Conservation (phyloP, 1,140 invertebrate genomes). For the Aphelenchoides besseyi region DNA sequence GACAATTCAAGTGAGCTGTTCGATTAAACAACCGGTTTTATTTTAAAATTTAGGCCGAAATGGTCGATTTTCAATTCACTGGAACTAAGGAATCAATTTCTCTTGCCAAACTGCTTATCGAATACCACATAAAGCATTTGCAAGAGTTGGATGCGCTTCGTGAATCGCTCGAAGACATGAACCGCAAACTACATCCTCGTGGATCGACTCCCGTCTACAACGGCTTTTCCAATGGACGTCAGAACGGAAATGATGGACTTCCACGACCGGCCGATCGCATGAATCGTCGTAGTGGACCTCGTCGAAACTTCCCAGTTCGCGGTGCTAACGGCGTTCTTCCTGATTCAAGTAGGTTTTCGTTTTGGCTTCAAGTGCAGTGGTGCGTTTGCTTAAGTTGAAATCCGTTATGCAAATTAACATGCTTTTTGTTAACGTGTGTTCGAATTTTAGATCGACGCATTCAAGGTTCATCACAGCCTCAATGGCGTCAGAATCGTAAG, state of each 20-base stretch:
- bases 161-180: slow-evolving; percentile 37
- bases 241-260: neutral
- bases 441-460: neutral
- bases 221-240: slow-evolving; percentile 10
- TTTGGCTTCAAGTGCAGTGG: neutral
- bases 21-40: neutral
- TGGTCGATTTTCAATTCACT: slow-evolving; percentile 3
- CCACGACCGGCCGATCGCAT: neutral
- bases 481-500: neutral
- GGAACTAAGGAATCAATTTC: slow-evolving; percentile 41
- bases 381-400: too few relatives aligned
- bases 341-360: neutral
- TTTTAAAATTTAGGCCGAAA: neutral
- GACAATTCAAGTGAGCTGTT: slow-evolving; percentile 63
- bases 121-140: slow-evolving; percentile 48
- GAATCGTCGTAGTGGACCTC: neutral
- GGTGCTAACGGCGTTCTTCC: neutral
- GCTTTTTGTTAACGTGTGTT: neutral
- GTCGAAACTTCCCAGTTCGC: neutral
- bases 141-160: slow-evolving; percentile 49
- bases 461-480: neutral
- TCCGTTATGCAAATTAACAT: neutral
- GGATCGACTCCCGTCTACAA: slow-evolving; percentile 29
- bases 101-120: slow-evolving; percentile 39
- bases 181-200: slow-evolving; percentile 36